Evolutionary conservation across 2,113 vertebrate genomes (phyloP).

Genomic region (Oryctolagus cuniculus): DNA sequence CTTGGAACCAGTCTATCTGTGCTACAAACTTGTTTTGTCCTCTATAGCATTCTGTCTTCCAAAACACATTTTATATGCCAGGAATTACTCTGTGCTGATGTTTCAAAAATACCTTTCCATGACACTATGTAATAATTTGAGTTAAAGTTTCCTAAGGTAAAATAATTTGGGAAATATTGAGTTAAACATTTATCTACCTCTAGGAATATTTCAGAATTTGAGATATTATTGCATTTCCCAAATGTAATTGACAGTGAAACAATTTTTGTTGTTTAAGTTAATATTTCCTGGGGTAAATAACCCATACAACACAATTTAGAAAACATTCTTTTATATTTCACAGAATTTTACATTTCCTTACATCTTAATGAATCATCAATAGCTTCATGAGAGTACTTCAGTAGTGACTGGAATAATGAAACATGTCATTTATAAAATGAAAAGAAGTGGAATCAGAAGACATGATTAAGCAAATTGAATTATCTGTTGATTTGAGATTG

Average conservation of each 20-base stretch:
- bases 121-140: neutral
- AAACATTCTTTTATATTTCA: neutral
- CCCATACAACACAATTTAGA: neutral
- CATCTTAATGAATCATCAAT: neutral
- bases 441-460: neutral
- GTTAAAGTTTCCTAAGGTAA: conserved; percentile 4
- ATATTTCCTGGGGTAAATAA: neutral
- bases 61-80: neutral
- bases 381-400: neutral
- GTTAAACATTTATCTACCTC: neutral
- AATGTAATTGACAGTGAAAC: neutral
- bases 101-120: neutral
- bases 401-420: neutral
- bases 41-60: neutral
- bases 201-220: neutral
- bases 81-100: neutral
- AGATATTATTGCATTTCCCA: neutral
- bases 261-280: neutral
- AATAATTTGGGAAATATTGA: neutral
- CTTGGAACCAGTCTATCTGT: neutral
- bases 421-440: neutral
- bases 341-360: conserved; percentile 31
- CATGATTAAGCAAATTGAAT: neutral
- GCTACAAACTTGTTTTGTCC: neutral
- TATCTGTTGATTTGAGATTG: neutral